phyloP scores from a whole-genome alignment of 1,140 invertebrate species.

The Gonatopus flavifemur region DNA sequence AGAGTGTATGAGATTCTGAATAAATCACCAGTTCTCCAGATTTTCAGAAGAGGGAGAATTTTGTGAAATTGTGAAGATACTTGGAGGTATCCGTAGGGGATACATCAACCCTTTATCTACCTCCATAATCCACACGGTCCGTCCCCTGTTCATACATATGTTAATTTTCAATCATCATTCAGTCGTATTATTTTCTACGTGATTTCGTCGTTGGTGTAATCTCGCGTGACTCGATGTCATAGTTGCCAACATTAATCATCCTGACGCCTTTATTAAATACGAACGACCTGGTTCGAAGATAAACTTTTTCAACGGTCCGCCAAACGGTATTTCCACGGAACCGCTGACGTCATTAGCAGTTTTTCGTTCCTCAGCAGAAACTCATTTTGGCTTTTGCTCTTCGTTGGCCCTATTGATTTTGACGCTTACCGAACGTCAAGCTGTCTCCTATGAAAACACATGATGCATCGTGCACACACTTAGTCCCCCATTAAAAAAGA shows the following conservation, averaged over 20 bases:
- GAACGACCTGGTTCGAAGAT: conserved; percentile 31
- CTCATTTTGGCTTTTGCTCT: conserved; percentile 34
- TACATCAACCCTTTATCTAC: too few relatives aligned
- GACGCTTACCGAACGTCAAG: conserved; percentile 21
- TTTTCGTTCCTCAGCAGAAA: conserved; percentile 31
- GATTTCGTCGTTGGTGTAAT: too few relatives aligned
- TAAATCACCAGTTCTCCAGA: too few relatives aligned
- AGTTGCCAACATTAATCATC: conserved; percentile 28
- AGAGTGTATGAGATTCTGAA: too few relatives aligned
- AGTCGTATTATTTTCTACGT: too few relatives aligned
- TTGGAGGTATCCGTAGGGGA: too few relatives aligned
- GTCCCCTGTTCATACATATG: too few relatives aligned
- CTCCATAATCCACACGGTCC: too few relatives aligned
- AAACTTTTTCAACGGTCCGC: conserved; percentile 31
- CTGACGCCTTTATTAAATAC: conserved; percentile 38
- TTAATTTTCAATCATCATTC: too few relatives aligned
- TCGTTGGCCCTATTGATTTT: conserved; percentile 32
- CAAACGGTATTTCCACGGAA: conserved; percentile 31
- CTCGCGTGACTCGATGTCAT: conserved; percentile 3
- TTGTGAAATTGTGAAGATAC: too few relatives aligned
- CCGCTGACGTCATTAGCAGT: conserved; percentile 33
- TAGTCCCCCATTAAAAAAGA: conserved; percentile 12
- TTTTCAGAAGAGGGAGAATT: too few relatives aligned
- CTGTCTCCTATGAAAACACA: conserved; percentile 31
- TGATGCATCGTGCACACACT: conserved; percentile 24